Evolutionary conservation across 2,797 vertebrate genomes (phyloP), one percentile per base, ranked within the genome.

Genomic region (Peromyscus aztecus): DNA sequence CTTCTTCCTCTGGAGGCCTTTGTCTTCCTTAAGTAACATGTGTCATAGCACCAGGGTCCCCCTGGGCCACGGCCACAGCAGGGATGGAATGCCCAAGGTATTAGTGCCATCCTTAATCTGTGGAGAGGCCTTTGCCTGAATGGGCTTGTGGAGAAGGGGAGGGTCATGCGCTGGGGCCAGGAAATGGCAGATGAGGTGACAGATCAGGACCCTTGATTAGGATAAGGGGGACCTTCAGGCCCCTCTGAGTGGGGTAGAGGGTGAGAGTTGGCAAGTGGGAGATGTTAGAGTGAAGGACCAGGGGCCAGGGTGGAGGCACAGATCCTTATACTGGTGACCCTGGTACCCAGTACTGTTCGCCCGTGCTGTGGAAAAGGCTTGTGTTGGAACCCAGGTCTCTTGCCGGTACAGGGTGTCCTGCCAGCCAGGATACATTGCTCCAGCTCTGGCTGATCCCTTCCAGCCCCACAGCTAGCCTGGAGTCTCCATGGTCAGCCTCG

Each of bases 381-480:
- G 6, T 9, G 81, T 43, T 27, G 11, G 59, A 40, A 12, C 75
- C 46, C 78, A 24, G 59, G 43, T 6, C 8, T 29, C 71, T 65
- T 13, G 23, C 55, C 29, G n/a, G 19, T 13, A 19, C 12, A 0
- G 63, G 63, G 31, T 19, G 1, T 0, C 7, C 6, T 1, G 73
- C 52, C 49, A 31, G 27, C 10, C 40, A 65, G 61, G 63, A 34
- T 34, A 84, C 27, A 46, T 46, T 65, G 82, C 19, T 65, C 43
- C 7, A 0, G 16, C 77, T 76, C 55, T 2, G 0, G 9, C n/a
- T 52, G 29, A 3, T 14, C 19, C 10, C n/a, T 73, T 55, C 55
- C 83, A 17, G 40, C 24, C 52, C 37, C 0, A 0, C 16, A 9
- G 2, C 19, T 17, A 43, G 92, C 73, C 82, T 9, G 3, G 59